These are phyloP conservation scores for Amblyjoppa fuscipennis DNA, from an alignment of 2,888 invertebrate species.

Conservation along the genomic window DNA sequence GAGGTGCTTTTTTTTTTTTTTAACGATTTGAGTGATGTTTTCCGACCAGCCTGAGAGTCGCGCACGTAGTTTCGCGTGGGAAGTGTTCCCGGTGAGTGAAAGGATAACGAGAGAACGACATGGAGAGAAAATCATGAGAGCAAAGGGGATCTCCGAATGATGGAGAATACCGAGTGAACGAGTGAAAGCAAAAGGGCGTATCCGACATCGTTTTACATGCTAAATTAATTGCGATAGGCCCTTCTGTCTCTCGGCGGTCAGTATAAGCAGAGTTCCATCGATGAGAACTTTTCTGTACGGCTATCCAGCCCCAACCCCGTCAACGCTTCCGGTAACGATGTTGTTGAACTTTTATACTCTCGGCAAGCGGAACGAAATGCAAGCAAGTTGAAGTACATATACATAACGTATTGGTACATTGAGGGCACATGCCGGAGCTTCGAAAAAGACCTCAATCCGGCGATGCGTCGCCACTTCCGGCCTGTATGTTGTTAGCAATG, in stretches of 20 bases:
- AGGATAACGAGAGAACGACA: background rate
- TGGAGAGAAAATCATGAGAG: background rate
- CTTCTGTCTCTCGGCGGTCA: background rate
- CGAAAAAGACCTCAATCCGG: constrained; percentile 35
- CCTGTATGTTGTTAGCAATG: constrained; percentile 42
- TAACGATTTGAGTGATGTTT: background rate
- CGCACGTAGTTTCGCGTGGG: background rate
- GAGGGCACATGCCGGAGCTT: constrained; percentile 7
- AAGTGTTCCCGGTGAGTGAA: background rate
- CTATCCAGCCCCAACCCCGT: background rate
- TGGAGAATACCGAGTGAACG: background rate
- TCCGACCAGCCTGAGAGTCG: background rate
- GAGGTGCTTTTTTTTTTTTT: background rate
- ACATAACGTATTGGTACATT: constrained; percentile 24
- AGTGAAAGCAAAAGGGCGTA: background rate
- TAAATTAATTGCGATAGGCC: background rate
- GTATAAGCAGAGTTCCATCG: constrained; percentile 3
- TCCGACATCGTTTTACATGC: background rate
- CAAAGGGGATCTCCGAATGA: no score
- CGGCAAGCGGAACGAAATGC: constrained; percentile 44
- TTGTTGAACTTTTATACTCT: constrained; percentile 58
- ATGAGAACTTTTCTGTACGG: constrained; percentile 40
- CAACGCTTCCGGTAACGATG: constrained; percentile 52
- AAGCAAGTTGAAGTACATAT: constrained; percentile 44
- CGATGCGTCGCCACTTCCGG: constrained; percentile 42